These are phyloP conservation scores for Nycticorax nycticorax DNA, from an alignment of 2,113 vertebrate species.

Conservation along the genomic window DNA sequence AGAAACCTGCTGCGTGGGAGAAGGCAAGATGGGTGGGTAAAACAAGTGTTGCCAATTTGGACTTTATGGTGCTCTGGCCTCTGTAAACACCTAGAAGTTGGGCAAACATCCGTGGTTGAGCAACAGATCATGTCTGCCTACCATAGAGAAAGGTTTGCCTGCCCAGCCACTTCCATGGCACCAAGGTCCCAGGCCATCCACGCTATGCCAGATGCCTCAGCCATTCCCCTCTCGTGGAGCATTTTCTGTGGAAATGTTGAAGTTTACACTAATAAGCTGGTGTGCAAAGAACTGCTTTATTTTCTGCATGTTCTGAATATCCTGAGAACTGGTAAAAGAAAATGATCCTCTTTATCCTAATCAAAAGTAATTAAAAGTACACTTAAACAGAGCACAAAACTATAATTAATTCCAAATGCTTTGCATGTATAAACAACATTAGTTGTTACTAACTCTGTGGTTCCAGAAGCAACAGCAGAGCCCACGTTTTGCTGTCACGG, in stretches of 20 bases:
- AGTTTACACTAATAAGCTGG: not conserved
- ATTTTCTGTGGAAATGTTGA: not conserved
- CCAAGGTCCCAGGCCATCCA: not conserved
- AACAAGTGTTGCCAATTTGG: not conserved
- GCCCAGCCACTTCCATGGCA: not conserved
- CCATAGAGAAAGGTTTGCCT: not conserved
- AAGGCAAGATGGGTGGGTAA: not conserved
- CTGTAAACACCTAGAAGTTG: not conserved
- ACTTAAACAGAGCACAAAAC: not conserved
- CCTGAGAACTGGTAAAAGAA: slow-evolving; percentile 20
- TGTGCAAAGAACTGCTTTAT: not conserved
- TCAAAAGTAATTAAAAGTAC: slow-evolving; percentile 29
- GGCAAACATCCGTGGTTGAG: accelerated
- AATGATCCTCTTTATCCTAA: slow-evolving; percentile 40
- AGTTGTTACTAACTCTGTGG: not conserved
- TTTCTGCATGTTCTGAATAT: slow-evolving; percentile 30
- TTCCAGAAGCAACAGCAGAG: not conserved
- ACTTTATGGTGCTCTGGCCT: not conserved
- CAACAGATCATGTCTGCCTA: not conserved
- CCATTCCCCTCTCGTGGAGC: not conserved
- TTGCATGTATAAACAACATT: not conserved
- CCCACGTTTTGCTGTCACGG: not conserved
- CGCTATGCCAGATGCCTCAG: not conserved
- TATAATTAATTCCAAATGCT: slow-evolving; percentile 1
- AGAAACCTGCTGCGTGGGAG: not conserved